phyloP scores from a whole-genome alignment of 2,888 invertebrate species.

The Pammene aurita region DNA sequence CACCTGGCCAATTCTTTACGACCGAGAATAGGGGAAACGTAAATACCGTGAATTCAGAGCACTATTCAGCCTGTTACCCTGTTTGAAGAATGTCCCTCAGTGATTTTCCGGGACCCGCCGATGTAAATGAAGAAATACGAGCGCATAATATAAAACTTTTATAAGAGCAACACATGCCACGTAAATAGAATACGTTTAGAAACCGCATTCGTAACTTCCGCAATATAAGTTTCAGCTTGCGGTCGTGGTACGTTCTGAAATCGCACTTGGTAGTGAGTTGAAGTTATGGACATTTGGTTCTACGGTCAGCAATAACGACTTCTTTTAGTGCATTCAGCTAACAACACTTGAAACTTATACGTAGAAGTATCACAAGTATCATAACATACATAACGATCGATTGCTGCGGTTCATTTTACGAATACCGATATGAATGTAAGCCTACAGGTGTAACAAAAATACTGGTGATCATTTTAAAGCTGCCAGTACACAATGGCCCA shows the following conservation, averaged over 20 bases:
- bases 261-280: slow-evolving; percentile 45
- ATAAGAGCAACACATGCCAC: slow-evolving; percentile 46
- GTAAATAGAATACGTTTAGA: slow-evolving; percentile 44
- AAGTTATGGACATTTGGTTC: slow-evolving; percentile 50
- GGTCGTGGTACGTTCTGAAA: slow-evolving; percentile 42
- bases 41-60: neutral
- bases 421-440: no score
- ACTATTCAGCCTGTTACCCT: slow-evolving; percentile 13
- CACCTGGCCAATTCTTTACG: slow-evolving; percentile 1
- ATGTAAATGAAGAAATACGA: slow-evolving; percentile 59
- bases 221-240: slow-evolving; percentile 41
- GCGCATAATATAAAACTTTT: slow-evolving; percentile 53
- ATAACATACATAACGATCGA: neutral
- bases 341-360: slow-evolving; percentile 10
- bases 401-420: neutral
- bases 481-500: no score
- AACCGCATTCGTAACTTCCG: slow-evolving; percentile 41
- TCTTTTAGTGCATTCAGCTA: slow-evolving; percentile 3
- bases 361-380: slow-evolving; percentile 6
- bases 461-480: no score
- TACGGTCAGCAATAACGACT: neutral
- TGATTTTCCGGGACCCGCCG: slow-evolving; percentile 51
- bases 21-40: slow-evolving; percentile 1
- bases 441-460: no score
- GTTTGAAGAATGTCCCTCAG: slow-evolving; percentile 31